phyloP scores from a whole-genome alignment of 2,113 vertebrate species.

The Pomatostomus ruficeps region DNA sequence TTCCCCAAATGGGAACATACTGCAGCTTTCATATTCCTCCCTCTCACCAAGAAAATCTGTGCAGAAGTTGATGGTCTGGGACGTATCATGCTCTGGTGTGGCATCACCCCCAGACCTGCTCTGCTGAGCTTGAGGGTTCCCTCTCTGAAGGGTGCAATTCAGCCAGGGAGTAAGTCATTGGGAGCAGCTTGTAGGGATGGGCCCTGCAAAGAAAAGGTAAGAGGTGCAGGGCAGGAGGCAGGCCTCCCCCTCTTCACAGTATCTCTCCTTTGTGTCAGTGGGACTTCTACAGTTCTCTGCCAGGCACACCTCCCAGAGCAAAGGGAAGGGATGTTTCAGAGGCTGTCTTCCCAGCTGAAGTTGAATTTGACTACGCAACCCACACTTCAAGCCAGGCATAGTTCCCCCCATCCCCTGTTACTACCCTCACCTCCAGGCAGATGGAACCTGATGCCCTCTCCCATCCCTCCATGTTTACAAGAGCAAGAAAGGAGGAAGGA shows the following conservation, averaged over 20 bases:
- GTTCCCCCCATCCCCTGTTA: background rate
- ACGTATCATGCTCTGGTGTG: background rate
- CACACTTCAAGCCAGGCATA: background rate
- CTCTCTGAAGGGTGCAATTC: background rate
- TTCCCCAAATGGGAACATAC: background rate
- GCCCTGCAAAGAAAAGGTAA: background rate
- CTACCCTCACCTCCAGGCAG: background rate
- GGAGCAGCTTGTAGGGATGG: background rate
- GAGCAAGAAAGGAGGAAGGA: background rate
- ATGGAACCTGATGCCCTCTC: background rate
- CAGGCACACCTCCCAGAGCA: background rate
- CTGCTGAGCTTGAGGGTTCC: background rate
- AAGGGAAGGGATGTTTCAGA: background rate
- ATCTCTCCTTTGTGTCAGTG: background rate
- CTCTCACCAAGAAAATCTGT: background rate
- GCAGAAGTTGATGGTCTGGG: background rate
- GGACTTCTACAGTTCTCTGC: background rate
- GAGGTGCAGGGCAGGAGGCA: background rate
- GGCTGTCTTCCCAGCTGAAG: background rate
- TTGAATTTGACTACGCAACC: background rate
- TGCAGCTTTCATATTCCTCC: background rate
- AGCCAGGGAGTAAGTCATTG: background rate
- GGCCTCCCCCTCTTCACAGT: background rate
- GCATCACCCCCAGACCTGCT: background rate
- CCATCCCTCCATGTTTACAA: background rate